These are phyloP conservation scores for Panthera uncia DNA, from an alignment of 2,113 vertebrate genomes.

Conservation along the genomic window DNA sequence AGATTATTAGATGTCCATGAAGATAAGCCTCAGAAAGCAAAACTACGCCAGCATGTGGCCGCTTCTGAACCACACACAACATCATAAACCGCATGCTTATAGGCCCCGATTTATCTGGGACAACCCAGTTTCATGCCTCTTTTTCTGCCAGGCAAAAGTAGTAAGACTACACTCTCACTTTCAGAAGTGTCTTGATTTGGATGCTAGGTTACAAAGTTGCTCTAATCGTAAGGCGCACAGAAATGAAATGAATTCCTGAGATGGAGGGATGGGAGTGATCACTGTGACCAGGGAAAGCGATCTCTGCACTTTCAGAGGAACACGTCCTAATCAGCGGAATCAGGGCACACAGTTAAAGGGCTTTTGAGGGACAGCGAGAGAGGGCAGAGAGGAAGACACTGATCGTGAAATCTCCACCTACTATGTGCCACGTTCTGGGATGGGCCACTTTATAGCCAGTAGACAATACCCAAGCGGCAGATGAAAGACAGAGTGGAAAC, in stretches of 20 bases:
- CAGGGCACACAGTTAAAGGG: neutral
- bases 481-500: neutral
- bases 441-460: neutral
- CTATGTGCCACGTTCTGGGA: neutral
- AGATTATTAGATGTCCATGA: conserved; percentile 47
- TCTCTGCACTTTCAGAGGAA: conserved; percentile 22
- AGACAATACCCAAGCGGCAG: neutral
- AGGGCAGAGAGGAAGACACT: neutral
- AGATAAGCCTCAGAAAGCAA: conserved; percentile 49
- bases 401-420: neutral
- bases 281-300: neutral
- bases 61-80: conserved; percentile 44
- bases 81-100: neutral
- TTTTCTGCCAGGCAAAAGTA: conserved; percentile 43
- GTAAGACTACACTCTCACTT: conserved; percentile 3
- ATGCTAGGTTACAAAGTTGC: conserved; percentile 20
- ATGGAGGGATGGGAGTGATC: neutral
- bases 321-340: neutral
- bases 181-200: conserved; percentile 38
- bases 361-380: conserved; percentile 16
- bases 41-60: conserved; percentile 27
- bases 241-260: conserved; percentile 41
- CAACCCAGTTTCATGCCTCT: conserved; percentile 15
- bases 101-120: neutral
- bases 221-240: conserved; percentile 12